Percentiles rank a stretch among this genome's conserved stretches.
These are phyloP conservation scores for Gymnopithys bicolor DNA, from an alignment of 2,797 vertebrate genomes.

Conservation along the genomic window DNA sequence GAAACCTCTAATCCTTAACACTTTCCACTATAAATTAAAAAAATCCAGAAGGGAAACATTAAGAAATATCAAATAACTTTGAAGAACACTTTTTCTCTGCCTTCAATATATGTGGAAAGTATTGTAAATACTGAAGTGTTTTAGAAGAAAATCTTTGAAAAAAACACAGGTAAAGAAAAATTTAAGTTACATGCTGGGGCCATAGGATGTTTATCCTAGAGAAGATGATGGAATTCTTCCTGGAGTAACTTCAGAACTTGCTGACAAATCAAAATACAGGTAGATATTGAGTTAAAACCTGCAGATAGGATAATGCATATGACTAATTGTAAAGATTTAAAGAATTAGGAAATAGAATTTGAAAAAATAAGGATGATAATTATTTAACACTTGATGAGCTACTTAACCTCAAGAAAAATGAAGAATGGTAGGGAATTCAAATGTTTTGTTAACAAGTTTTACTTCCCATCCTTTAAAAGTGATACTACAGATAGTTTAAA, in stretches of 20 bases:
- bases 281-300: background rate
- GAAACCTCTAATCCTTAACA: background rate
- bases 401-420: background rate
- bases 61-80: background rate
- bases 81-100: background rate
- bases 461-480: background rate
- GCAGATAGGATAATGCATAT: background rate
- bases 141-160: background rate
- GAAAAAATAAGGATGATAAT: background rate
- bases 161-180: background rate
- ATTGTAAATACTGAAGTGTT: background rate
- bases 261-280: background rate
- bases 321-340: background rate
- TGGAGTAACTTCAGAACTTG: background rate
- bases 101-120: background rate
- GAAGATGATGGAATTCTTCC: background rate
- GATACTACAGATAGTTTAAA: background rate
- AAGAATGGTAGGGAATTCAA: background rate
- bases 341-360: background rate
- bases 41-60: background rate
- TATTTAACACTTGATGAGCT: background rate
- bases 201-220: background rate
- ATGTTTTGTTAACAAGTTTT: background rate
- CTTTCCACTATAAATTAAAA: background rate
- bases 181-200: background rate